Conservation (phyloP, 2,113 vertebrate species). For the Pycnonotus jocosus region DNA sequence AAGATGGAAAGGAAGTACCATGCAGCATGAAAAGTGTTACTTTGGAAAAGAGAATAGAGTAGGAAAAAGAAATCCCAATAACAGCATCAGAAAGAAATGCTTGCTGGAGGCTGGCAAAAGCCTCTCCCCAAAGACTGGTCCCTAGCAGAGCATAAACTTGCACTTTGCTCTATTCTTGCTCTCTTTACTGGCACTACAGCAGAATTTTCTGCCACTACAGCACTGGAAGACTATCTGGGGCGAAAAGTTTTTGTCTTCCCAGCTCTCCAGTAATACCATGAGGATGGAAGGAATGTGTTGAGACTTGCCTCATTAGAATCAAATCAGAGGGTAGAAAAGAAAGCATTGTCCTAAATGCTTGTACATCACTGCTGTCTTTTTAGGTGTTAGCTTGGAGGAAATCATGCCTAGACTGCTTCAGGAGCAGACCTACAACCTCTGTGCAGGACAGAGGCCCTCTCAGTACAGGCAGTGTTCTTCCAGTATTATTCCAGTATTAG, state of each 20-base stretch:
- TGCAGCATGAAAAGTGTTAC: neutral
- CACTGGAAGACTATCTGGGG: no score
- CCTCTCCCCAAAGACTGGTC: accelerated
- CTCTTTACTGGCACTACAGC: neutral
- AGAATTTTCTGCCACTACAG: no score
- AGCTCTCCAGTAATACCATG: neutral
- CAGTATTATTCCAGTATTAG: neutral
- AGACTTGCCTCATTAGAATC: neutral
- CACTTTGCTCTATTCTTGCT: neutral
- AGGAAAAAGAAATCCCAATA: neutral
- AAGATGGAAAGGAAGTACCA: neutral
- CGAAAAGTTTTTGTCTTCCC: neutral
- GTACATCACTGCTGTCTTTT: neutral
- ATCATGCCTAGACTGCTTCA: accelerated
- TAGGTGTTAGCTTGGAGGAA: neutral
- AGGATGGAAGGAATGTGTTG: neutral
- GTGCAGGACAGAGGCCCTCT: accelerated
- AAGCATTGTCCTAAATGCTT: neutral
- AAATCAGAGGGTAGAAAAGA: neutral
- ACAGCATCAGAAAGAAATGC: neutral
- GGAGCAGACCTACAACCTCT: neutral
- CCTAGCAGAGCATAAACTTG: neutral
- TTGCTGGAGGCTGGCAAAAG: neutral
- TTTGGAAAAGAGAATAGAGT: neutral
- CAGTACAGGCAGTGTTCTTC: neutral